Base-by-base conservation (phyloP, 2,113 vertebrate species). In the Himantopus leucocephalus region DNA sequence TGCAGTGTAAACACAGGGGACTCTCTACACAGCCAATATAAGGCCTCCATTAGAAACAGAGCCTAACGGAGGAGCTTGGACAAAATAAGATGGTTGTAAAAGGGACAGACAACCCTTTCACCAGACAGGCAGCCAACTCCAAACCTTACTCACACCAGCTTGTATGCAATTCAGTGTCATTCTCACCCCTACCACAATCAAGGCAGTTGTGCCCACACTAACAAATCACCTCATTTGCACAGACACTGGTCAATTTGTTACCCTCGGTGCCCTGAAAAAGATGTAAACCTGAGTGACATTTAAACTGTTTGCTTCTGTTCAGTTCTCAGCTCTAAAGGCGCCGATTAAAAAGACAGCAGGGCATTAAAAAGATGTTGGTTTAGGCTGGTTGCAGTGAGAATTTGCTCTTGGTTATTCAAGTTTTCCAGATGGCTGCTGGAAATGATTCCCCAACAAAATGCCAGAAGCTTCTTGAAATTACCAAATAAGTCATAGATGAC, bases 311-410 rank as follows among this genome's bases (percentile, higher is more conserved):
- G 32, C n/a, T 74, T 82, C 83, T 90, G 62, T 87, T 94, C 78
- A 67, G 79, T 88, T 95, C n/a, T 11, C 52, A 90, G 85, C 78
- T 95, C 58, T 87, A 82, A 95, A 96, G 50, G 79, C 96, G 93
- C 53, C 92, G 97, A 97, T 97, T 98, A 97, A 94, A 96, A 96
- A 92, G 70, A 67, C 88, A 94, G 75, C 41, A 88, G 48, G 68
- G 27, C 48, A 90, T 81, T 81, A 52, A 94, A 56, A 94, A 85
- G 29, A 83, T 37, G 29, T 70, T 92, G 79, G 11, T 88, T 95
- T 88, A 91, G 66, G 48, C 64, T 85, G 62, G 71, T n/a, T 94
- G 81, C 75, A 84, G 58, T 90, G 64, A 85, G 80, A 88, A 91
- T 50, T 66, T 88, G 60, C 63, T 95, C 81, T 92, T 92, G 96